Evolutionary conservation across 1,140 invertebrate genomes (phyloP), one percentile per base, ranked within the genome.

Genomic region (Drosophila cardini): DNA sequence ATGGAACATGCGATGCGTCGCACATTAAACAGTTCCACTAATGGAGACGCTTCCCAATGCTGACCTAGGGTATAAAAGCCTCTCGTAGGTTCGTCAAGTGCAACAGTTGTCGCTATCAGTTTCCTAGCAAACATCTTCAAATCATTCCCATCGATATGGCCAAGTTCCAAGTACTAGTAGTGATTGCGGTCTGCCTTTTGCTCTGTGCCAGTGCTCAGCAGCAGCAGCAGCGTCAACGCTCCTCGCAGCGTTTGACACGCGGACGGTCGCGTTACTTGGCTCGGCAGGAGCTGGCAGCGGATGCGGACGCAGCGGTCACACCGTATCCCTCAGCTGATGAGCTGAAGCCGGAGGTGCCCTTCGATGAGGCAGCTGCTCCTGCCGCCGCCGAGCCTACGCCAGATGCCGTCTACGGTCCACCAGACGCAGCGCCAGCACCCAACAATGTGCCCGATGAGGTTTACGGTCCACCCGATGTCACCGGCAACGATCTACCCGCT

Each of bases 241-340:
- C 21, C 11, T 4, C 18, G n/a, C 48, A 80, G 68, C 86, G 86
- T 4, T 13, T 87, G 34, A 78, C 63, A 10, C 81, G 89, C 13
- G 69, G 72, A 34, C 90, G 89, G 0, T 81, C 78, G 3, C 78
- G 86, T 55, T 81, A 79, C 60, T 82, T 69, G 26, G 90, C 90
- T 2, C 90, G 90, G 18, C 90, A 91, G 63, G 90, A 91, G 64
- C 38, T 75, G 32, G 84, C 83, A 2, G 68, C 58, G 8, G n/a
- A 30, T 10, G 55, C 53, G 4, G 74, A 75, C 4, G 87, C 62
- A 6, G 71, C 69, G 3, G 90, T 91, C 32, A 91, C 90, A 1
- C 90, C 90, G 8, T 91, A 91, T 67, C 90, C 90, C n/a, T 78
- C 76, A 8, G 86, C 85, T 2, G 90, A 91, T 40, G 90, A 91